These are phyloP conservation scores for Linnaemya vulpina DNA, from an alignment of 2,888 invertebrate species.

Conservation along the genomic window DNA sequence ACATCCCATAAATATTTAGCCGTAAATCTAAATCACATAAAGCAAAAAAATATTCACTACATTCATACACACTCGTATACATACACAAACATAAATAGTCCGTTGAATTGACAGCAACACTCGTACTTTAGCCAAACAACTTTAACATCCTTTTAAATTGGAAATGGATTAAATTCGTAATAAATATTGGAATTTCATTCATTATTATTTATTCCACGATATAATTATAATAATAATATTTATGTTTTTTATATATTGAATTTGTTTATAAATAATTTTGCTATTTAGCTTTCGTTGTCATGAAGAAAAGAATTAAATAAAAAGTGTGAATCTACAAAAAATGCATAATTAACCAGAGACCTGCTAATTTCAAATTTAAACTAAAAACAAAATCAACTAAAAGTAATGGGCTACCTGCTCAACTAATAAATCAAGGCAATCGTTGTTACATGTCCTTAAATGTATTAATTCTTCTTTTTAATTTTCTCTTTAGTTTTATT, in stretches of 20 bases:
- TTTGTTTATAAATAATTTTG: not conserved
- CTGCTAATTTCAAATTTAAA: too few relatives aligned
- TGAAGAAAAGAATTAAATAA: not conserved
- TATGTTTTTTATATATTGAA: not conserved
- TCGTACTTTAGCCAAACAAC: not conserved
- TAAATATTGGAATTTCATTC: slow-evolving; percentile 5
- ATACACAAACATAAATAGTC: slow-evolving; percentile 14
- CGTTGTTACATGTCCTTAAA: too few relatives aligned
- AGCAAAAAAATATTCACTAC: not conserved
- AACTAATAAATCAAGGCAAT: too few relatives aligned
- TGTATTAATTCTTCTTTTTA: too few relatives aligned
- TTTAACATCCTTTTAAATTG: slow-evolving; percentile 30
- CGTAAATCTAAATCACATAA: not conserved
- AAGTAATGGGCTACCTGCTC: too few relatives aligned
- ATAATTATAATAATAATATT: not conserved
- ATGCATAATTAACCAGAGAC: too few relatives aligned
- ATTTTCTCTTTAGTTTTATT: too few relatives aligned
- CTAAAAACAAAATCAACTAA: too few relatives aligned
- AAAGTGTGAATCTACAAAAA: not conserved
- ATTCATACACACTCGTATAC: not conserved
- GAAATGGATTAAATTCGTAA: not conserved
- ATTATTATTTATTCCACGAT: not conserved
- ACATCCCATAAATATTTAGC: not conserved
- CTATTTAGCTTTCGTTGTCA: not conserved
- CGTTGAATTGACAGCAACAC: slow-evolving; percentile 8